phyloP scores from a whole-genome alignment of 2,113 vertebrate genomes.

The Andinoacara biseriatus region DNA sequence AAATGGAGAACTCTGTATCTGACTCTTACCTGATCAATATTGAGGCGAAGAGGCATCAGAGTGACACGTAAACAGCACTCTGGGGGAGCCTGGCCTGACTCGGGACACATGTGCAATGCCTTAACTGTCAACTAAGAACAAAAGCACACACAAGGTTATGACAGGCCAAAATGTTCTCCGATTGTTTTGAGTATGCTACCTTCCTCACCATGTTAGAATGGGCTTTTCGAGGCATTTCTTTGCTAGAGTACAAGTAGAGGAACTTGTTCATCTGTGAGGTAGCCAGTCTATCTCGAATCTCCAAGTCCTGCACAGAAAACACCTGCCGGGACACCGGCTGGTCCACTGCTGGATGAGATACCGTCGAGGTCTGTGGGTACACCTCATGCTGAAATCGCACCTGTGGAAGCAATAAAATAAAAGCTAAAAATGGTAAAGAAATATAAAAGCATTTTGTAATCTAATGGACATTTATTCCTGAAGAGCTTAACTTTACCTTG shows the following conservation, averaged over 20 bases:
- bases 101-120: constrained; percentile 93
- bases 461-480: background rate
- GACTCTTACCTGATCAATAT: constrained; percentile 92
- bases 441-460: fast-evolving
- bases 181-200: background rate
- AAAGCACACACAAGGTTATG: background rate
- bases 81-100: constrained; percentile 90
- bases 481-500: constrained; percentile 82
- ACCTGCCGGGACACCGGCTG: constrained; percentile 92
- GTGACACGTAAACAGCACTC: constrained; percentile 95
- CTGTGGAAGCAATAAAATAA: constrained; percentile 67
- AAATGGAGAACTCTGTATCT: background rate
- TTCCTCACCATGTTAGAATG: constrained; percentile 92
- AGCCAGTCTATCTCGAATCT: constrained; percentile 94
- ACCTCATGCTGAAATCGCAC: constrained; percentile 98
- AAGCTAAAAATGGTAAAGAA: background rate
- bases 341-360: constrained; percentile 78
- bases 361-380: constrained; percentile 81
- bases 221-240: constrained; percentile 94
- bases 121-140: constrained; percentile 88
- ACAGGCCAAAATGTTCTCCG: background rate
- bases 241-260: constrained; percentile 94
- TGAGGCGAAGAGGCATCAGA: constrained; percentile 96
- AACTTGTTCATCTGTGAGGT: constrained; percentile 99
- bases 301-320: constrained; percentile 94